Evolutionary conservation across 1,140 invertebrate genomes (phyloP).

Genomic region (Neotoxoptera formosana): DNA sequence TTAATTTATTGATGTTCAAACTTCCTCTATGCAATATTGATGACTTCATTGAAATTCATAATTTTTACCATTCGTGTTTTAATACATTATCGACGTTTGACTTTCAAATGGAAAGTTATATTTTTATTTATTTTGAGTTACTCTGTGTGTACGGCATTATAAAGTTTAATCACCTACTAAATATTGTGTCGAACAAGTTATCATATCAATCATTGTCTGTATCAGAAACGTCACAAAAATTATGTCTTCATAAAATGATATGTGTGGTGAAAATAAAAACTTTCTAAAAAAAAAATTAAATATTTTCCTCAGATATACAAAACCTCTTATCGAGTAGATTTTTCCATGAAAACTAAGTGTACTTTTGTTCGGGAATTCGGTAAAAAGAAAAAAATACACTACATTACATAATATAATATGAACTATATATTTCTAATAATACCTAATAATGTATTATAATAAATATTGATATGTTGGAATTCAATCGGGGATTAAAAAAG

Average conservation of each 20-base stretch:
- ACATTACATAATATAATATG: neutral
- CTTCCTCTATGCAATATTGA: neutral
- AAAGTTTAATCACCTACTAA: neutral
- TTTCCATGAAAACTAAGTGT: neutral
- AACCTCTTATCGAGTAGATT: neutral
- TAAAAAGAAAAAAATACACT: neutral
- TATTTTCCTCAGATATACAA: neutral
- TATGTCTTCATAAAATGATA: neutral
- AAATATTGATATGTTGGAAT: neutral
- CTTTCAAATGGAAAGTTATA: neutral
- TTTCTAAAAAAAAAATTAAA: neutral
- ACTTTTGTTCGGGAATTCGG: neutral
- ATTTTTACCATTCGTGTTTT: neutral
- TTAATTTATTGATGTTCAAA: neutral
- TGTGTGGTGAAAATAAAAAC: neutral
- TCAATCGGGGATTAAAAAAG: neutral
- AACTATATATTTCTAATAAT: neutral
- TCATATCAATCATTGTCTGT: neutral
- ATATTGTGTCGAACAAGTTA: conserved; percentile 4
- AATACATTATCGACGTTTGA: neutral
- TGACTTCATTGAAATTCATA: neutral
- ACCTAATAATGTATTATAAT: neutral
- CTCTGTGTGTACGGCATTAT: neutral
- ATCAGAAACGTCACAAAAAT: neutral
- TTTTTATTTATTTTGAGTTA: neutral